These are phyloP conservation scores for Drosophila truncata DNA, from an alignment of 1,140 invertebrate species.

Conservation along the genomic window DNA sequence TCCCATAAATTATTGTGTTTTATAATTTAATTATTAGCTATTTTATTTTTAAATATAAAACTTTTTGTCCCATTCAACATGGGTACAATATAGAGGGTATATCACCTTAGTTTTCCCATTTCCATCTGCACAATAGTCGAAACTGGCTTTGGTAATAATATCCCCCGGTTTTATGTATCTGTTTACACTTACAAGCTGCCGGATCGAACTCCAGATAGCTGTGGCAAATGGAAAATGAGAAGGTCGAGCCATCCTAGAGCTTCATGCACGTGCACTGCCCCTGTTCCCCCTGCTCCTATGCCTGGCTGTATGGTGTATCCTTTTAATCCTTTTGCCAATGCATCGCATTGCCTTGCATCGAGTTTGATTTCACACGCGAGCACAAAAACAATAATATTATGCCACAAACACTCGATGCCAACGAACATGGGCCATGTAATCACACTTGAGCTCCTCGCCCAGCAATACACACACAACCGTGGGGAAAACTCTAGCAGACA, in stretches of 20 bases:
- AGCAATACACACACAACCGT: conserved; percentile 19
- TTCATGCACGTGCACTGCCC: conserved; percentile 36
- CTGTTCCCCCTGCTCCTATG: conserved; percentile 5
- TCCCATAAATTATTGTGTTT: neutral
- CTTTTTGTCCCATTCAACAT: neutral
- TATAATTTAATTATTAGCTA: neutral
- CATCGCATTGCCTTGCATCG: conserved; percentile 76
- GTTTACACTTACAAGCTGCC: conserved; percentile 77
- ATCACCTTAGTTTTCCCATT: neutral
- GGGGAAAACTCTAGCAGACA: conserved; percentile 21
- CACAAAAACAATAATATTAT: conserved; percentile 84
- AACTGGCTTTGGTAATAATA: conserved; percentile 3
- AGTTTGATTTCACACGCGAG: conserved; percentile 82
- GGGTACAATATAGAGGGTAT: neutral
- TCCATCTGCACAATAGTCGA: neutral
- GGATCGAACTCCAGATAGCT: conserved; percentile 38
- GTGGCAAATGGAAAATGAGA: conserved; percentile 10
- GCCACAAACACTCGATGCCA: conserved; percentile 80
- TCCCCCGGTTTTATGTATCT: conserved; percentile 60
- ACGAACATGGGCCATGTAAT: conserved; percentile 81
- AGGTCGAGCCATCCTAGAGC: conserved; percentile 22
- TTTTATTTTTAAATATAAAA: too few relatives aligned
- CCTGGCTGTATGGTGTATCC: conserved; percentile 49
- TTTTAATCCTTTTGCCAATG: conserved; percentile 81
- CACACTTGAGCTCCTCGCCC: conserved; percentile 72